Evolutionary conservation across 30 jellyfish, hydroid and myxozoan genomes (phyloP), one percentile per base, ranked within the genome.

Genomic region (Nemopilema nomurai): DNA sequence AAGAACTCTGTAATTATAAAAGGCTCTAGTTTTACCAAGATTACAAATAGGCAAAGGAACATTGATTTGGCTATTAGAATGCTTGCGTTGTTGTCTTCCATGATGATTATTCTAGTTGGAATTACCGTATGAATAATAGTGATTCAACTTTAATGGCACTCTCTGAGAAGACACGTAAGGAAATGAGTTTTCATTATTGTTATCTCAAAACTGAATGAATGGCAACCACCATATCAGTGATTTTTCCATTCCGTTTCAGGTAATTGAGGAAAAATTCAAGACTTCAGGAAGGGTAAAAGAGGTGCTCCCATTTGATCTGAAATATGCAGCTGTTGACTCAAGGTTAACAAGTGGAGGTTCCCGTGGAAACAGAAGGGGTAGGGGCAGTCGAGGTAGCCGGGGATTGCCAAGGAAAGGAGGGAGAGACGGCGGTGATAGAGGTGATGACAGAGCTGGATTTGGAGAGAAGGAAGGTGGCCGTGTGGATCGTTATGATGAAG

Each of bases 201-300:
- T 13, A 41, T 13, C 57, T 3, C 13, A 13, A 41, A 41, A 6
- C 57, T 3, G 9, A 41, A 41, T 3, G 6, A 41, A 6, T 41
- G 9, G 13, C 13, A 13, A 41, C 9, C 57, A 41, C 13, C 13
- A 3, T 28, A 30, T 16, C 82, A 23, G 23, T 75, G 49, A 49
- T 49, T 51, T 50, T 77, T 75, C 74, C 32, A 26, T 77, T 69
- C 16, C 0, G 16, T 13, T 63, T 28, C 76, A 93, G 98, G 32
- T 89, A 4, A 51, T 76, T 80, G 97, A 93, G 69, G 98, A 93
- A 71, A 93, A 83, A 73, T 31, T 88, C 41, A 93, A 93, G 90
- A 88, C 98, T 26, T 88, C 97, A 49, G 98, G 98, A 51, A 80
- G 98, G 18, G 90, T 88, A 1, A 88, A 89, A 81, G 97, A 93